Base-by-base conservation (phyloP, 1,140 invertebrate species). In the Medauroidea extradentata region DNA sequence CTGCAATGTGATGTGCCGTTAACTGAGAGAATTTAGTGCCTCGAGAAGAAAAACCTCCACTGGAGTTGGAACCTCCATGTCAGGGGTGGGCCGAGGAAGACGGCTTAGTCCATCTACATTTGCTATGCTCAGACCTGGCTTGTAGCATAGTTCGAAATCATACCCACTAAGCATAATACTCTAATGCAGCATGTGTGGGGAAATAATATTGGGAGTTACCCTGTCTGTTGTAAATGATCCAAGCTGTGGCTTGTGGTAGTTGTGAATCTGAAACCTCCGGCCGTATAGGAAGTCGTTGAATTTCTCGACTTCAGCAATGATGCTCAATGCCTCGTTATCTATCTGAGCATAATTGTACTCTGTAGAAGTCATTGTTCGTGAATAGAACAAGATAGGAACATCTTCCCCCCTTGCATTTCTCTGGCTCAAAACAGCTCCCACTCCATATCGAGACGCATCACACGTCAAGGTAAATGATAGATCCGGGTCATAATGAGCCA, bases 381-480 rank as follows among this genome's bases (percentile, higher is more conserved):
- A 79, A 3, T 71, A 71, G 67, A 75, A 81, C 3, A 71, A 71
- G 23, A 81, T 72, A 3, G 77, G 76, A 61, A 60, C 58, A 11
- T 34, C 29, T 63, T 79, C 74, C 1, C 38, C 39, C 14, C 67
- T 70, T 62, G 77, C 68, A 18, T 70, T 63, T 1, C 46, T 59
- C 57, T 83, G 79, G 2, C 70, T 69, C 0, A 84, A 57, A 5
- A 80, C 71, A 2, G 71, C 73, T 0, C 79, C 77, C 3, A 83
- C 63, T 14, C 76, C 80, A 64, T 73, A 73, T 0, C 68, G 58
- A 59, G 71, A 75, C 11, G 29, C 29, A 34, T 34, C 29, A 34
- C 29, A 34, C 29, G 29, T 34, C 29, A 34, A 11, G 11, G 11
- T 34, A 7, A 34, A 11, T 34, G 29, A 7, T 34, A 34, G 29